phyloP scores from a whole-genome alignment of 2,888 invertebrate genomes.

The Chrysolina haemoptera region DNA sequence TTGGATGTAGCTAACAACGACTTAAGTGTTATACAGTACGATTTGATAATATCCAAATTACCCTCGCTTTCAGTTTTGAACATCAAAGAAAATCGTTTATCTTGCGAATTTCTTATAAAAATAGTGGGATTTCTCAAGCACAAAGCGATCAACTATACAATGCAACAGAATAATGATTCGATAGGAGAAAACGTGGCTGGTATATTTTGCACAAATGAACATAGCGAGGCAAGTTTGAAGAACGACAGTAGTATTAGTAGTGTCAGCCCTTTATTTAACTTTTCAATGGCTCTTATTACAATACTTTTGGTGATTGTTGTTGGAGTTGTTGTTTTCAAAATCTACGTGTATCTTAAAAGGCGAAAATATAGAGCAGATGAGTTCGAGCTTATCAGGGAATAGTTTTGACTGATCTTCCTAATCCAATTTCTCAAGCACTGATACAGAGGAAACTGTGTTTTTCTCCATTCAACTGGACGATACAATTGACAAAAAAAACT shows the following conservation, averaged over 20 bases:
- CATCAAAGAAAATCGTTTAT: conserved; percentile 62
- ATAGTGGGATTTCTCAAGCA: conserved; percentile 62
- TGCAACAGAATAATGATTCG: conserved; percentile 59
- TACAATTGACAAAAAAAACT: no score
- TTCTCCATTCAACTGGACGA: no score
- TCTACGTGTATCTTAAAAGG: conserved; percentile 58
- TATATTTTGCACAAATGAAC: conserved; percentile 60
- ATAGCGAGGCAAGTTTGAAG: conserved; percentile 12
- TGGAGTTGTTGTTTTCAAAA: conserved; percentile 52
- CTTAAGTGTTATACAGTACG: conserved; percentile 62
- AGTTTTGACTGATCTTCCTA: conserved; percentile 10
- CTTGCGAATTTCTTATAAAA: conserved; percentile 62
- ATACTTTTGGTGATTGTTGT: conserved; percentile 48
- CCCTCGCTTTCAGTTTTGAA: conserved; percentile 62
- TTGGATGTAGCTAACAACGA: conserved; percentile 64
- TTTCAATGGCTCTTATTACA: conserved; percentile 48
- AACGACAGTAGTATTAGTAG: conserved; percentile 25
- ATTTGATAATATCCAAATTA: conserved; percentile 60
- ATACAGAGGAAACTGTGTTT: no score
- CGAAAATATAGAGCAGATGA: conserved; percentile 62
- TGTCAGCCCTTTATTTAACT: conserved; percentile 39
- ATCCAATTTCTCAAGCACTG: no score
- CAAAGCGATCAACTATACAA: conserved; percentile 60
- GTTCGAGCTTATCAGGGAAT: conserved; percentile 61
- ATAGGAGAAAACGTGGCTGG: conserved; percentile 65